These are phyloP conservation scores for Hiodon tergisus DNA, from an alignment of 2,113 vertebrate genomes.

Conservation along the genomic window DNA sequence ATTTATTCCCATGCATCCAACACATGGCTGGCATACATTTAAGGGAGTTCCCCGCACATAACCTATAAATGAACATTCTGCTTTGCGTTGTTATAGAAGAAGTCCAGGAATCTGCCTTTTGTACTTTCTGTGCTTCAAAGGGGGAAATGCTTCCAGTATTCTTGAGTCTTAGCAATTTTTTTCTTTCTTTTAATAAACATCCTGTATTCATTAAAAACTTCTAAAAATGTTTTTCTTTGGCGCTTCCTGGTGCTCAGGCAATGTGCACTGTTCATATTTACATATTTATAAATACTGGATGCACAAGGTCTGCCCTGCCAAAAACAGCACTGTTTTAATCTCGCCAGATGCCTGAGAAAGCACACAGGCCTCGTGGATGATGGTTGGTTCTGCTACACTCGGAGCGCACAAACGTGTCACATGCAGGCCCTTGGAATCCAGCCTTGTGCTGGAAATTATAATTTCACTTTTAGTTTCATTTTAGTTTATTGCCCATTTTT, in stretches of 20 bases:
- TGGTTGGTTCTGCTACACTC: too few species aligned
- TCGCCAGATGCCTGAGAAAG: conserved; percentile 48
- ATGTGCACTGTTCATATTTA: conserved; percentile 58
- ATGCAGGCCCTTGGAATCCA: too few species aligned
- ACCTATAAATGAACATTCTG: background rate
- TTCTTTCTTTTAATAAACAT: conserved; percentile 72
- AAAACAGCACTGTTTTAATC: conserved; percentile 60
- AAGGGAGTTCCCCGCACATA: background rate
- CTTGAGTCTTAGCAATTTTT: conserved; percentile 67
- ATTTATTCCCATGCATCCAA: too few species aligned
- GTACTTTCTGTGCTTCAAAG: conserved; percentile 18
- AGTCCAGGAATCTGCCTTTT: conserved; percentile 1
- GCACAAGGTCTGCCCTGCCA: conserved; percentile 60
- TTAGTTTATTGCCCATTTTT: too few species aligned
- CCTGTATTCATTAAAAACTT: conserved; percentile 75
- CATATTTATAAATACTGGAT: conserved; percentile 69
- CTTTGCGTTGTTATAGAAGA: background rate
- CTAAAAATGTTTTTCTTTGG: conserved; percentile 60
- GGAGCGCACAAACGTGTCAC: too few species aligned
- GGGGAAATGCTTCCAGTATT: conserved; percentile 61
- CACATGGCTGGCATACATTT: background rate
- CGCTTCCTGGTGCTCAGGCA: conserved; percentile 59
- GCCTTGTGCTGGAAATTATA: background rate
- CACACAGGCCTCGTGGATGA: conserved; percentile 42
- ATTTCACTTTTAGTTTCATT: too few species aligned